Percentiles rank a stretch among this genome's conserved stretches.
These are phyloP conservation scores for Typhlomys cinereus DNA, from an alignment of 2,113 vertebrate species.

Conservation along the genomic window DNA sequence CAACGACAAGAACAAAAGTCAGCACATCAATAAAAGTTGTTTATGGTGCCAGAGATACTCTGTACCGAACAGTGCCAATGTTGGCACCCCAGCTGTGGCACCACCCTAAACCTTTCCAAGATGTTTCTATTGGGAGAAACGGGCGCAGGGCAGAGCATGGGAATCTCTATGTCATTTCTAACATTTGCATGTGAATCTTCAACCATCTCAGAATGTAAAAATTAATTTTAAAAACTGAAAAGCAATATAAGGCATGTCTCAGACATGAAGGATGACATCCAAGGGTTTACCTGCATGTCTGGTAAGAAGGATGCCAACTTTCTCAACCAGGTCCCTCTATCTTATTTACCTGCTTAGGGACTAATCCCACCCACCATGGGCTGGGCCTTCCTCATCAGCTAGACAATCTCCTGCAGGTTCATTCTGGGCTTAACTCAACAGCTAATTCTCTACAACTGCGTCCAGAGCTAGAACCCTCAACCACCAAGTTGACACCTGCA, in stretches of 20 bases:
- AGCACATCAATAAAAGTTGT: not conserved
- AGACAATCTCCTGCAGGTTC: no score
- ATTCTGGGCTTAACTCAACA: no score
- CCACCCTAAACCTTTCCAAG: not conserved
- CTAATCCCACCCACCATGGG: no score
- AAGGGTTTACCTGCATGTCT: no score
- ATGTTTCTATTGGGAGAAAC: accelerated
- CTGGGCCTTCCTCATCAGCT: no score
- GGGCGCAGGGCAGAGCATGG: not conserved
- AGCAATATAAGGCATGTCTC: not conserved
- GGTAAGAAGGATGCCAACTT: no score
- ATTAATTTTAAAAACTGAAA: not conserved
- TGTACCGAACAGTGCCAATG: no score
- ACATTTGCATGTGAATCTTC: not conserved
- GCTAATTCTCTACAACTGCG: no score
- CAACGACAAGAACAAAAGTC: not conserved
- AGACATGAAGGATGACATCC: not conserved
- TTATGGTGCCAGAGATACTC: not conserved
- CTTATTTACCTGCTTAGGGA: no score
- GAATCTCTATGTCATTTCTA: not conserved
- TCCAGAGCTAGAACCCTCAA: no score
- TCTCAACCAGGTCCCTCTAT: no score
- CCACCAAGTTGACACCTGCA: no score
- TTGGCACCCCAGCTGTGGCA: not conserved
- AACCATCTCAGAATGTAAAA: not conserved